phyloP scores from a whole-genome alignment of 1,140 invertebrate genomes.

The Bombus consobrinus region DNA sequence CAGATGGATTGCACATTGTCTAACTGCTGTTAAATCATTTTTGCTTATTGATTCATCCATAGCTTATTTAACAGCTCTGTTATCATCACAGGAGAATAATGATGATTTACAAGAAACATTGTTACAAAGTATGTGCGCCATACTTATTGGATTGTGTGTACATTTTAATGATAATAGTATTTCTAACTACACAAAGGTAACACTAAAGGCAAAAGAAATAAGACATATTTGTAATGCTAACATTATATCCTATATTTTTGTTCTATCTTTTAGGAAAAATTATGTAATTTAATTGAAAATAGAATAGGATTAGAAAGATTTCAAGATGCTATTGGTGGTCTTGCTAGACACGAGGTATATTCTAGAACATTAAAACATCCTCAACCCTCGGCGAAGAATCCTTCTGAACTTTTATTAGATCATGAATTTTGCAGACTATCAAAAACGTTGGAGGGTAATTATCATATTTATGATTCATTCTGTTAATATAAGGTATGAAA shows the following conservation, averaged over 20 bases:
- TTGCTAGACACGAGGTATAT: conserved; percentile 95
- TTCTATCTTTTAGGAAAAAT: conserved; percentile 85
- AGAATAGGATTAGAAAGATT: conserved; percentile 96
- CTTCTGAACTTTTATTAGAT: conserved; percentile 94
- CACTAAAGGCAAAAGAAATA: not conserved
- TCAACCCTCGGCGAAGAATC: conserved; percentile 90
- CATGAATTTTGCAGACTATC: conserved; percentile 97
- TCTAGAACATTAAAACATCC: conserved; percentile 96
- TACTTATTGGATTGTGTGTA: conserved; percentile 96
- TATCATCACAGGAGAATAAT: conserved; percentile 85
- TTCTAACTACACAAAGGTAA: conserved; percentile 88
- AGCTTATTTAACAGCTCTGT: conserved; percentile 91
- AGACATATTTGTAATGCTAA: not conserved
- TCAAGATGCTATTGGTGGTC: conserved; percentile 92
- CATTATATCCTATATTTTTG: conserved; percentile 37
- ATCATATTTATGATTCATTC: conserved; percentile 11
- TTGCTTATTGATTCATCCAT: conserved; percentile 93
- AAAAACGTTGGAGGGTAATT: conserved; percentile 88
- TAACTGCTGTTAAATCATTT: conserved; percentile 92
- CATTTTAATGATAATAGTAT: conserved; percentile 96
- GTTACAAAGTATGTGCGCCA: conserved; percentile 93
- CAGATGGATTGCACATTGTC: conserved; percentile 94
- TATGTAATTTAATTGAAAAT: conserved; percentile 94
- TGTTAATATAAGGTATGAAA: not conserved
- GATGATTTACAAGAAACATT: conserved; percentile 88